Conservation (phyloP, 2,113 vertebrate species). For the Scopus umbretta region DNA sequence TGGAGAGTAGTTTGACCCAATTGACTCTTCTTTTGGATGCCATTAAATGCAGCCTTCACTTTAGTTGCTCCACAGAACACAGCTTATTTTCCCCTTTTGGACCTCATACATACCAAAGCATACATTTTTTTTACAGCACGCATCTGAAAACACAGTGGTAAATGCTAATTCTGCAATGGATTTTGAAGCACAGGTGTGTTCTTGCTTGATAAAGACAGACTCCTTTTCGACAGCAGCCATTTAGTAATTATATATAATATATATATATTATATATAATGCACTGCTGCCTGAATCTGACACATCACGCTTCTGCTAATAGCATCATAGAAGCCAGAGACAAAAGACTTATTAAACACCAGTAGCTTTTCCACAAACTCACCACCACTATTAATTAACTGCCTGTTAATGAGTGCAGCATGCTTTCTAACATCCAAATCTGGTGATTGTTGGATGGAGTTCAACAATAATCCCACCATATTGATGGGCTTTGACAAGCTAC, state of each 20-base stretch:
- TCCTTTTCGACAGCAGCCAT: background rate
- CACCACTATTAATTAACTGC: background rate
- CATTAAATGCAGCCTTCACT: background rate
- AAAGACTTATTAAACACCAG: background rate
- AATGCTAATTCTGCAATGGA: background rate
- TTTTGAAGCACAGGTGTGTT: background rate
- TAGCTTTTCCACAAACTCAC: background rate
- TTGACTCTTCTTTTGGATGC: background rate
- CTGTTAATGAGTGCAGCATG: background rate
- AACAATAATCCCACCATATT: background rate
- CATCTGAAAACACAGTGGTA: background rate
- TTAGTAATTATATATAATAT: too few species aligned
- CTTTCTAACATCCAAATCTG: background rate
- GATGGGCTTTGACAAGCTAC: background rate
- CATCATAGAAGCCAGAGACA: background rate
- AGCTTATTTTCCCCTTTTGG: background rate
- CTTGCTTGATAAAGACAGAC: background rate
- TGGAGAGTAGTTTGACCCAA: background rate
- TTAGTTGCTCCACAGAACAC: background rate
- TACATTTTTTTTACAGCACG: background rate
- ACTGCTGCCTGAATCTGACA: background rate
- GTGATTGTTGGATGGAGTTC: background rate
- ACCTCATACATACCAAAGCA: background rate
- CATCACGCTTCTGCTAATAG: fast-evolving
- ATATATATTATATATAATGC: background rate